Base-by-base conservation (phyloP, 37 sponge, comb jelly and placozoan species). In the Bolinopsis microptera region DNA sequence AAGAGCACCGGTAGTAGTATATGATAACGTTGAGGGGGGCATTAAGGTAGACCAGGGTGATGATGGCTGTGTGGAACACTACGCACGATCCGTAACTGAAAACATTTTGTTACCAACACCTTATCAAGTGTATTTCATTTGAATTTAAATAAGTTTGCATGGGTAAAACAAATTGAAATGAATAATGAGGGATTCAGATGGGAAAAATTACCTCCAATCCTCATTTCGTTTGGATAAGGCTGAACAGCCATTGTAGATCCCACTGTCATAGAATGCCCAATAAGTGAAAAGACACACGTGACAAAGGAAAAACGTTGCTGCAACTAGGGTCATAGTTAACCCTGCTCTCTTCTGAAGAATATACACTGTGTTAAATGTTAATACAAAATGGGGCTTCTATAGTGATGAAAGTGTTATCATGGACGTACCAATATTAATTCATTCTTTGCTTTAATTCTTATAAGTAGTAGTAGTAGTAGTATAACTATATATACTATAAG, bases 1-100 rank as follows among this genome's bases (percentile, higher is more conserved):
- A 80, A 13, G 82, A 80, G 37, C 82, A 80, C 82, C 82, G 34
- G 82, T 80, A 80, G 38, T 80, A 80, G 82, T 80, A 80, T 33
- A 80, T 80, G 23, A 80, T 5, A 1, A 80, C 34, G 82, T 80
- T 80, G 38, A 33, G 38, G 35, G 82, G 82, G 2, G 82, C 38
- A 37, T 80, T 80, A 3, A 80, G 35, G 82, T 80, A 80, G 9
- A 80, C 82, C 82, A 80, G 8, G 8, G 37, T 31, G 23, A 80
- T 30, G 21, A 80, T 34, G 36, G 30, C 23, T 1, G 82, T 80
- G 5, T 33, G 34, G 38, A 36, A 80, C 23, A 22, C 16, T 30
- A 80, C 82, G 38, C 82, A 80, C 16, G 2, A 23, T 5, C 38
- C 82, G 82, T 80, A 80, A 28, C 82, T 80, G 82, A 1, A 34